Conservation (phyloP, 2,888 invertebrate genomes). For the Hemistola chrysoprasaria region DNA sequence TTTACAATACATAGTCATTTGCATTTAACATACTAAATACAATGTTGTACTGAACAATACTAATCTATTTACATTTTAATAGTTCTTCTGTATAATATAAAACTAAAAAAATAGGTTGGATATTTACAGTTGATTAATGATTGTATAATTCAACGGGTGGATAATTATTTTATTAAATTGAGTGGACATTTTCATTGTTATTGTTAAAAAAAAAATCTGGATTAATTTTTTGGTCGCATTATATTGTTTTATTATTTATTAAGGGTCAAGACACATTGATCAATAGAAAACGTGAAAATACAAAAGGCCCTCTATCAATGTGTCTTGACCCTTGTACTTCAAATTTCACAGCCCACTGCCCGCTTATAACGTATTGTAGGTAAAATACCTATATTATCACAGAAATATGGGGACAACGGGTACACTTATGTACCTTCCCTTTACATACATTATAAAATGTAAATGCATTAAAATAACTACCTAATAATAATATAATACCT, state of each 20-base stretch:
- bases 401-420: conserved; percentile 2
- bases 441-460: conserved; percentile 3
- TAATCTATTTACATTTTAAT: neutral
- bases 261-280: no score
- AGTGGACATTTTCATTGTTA: no score
- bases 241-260: no score
- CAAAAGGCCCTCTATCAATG: no score
- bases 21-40: conserved; percentile 2
- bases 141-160: no score
- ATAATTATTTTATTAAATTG: no score
- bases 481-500: conserved; percentile 4
- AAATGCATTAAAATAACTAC: conserved; percentile 14
- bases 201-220: no score
- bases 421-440: conserved; percentile 2
- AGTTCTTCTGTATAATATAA: no score
- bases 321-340: neutral
- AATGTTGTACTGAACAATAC: conserved; percentile 6
- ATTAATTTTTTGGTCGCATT: no score
- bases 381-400: conserved; percentile 15
- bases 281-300: no score
- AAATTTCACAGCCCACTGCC: conserved; percentile 15
- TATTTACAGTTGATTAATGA: no score
- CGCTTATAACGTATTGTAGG: conserved; percentile 1
- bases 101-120: no score
- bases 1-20: conserved; percentile 5